Conservation (phyloP, 2,888 invertebrate genomes). For the Perizoma affinitatum region DNA sequence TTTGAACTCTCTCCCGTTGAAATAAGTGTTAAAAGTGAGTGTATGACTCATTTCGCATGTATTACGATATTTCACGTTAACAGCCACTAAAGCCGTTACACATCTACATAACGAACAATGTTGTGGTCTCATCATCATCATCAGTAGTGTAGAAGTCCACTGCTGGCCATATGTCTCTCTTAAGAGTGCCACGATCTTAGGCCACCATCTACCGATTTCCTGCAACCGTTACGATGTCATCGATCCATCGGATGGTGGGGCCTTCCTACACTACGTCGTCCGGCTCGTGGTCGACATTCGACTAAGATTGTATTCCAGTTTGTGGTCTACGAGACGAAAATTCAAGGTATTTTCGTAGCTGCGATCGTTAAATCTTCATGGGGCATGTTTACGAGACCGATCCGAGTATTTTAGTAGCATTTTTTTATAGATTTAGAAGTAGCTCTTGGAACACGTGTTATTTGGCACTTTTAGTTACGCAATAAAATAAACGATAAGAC, state of each 20-base stretch:
- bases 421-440: conserved; percentile 11
- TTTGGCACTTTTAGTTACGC: conserved; percentile 2
- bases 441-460: conserved; percentile 13
- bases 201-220: too few relatives aligned
- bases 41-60: conserved; percentile 39
- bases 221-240: too few relatives aligned
- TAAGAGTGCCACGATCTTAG: too few relatives aligned
- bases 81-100: conserved; percentile 37
- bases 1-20: conserved; percentile 30
- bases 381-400: conserved; percentile 31
- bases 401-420: conserved; percentile 6
- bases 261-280: too few relatives aligned
- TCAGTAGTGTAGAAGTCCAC: too few relatives aligned
- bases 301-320: too few relatives aligned
- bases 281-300: too few relatives aligned
- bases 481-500: conserved; percentile 1
- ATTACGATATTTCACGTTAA: conserved; percentile 38
- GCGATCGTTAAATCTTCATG: conserved; percentile 24
- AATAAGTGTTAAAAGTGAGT: conserved; percentile 30
- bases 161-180: too few relatives aligned
- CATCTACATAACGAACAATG: conserved; percentile 23
- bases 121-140: conserved; percentile 21
- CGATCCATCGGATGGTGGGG: too few relatives aligned
- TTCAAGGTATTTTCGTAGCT: conserved; percentile 26
- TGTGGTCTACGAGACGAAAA: conserved; percentile 27